Evolutionary conservation across 2,888 invertebrate species (phyloP), one percentile per base, ranked within the genome.

Genomic region (Harpagoxenus sublaevis): DNA sequence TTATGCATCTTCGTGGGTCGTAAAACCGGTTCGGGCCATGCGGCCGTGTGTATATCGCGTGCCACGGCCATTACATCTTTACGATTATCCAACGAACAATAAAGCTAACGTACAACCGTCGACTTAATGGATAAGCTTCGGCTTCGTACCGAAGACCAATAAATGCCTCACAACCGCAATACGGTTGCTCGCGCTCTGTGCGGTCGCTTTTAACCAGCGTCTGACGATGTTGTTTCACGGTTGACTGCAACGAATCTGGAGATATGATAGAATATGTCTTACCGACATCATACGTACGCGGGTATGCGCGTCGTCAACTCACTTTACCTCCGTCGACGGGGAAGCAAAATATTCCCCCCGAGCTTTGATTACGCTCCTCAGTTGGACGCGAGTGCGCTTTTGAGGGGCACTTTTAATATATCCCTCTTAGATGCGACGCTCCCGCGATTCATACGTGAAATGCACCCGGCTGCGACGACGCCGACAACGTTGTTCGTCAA

Each of bases 1-100:
- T 84, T 86, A 78, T 82, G 86, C 84, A 88, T 88, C 86, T 68
- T 86, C 65, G 74, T 73, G 75, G 63, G 10, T 83, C 83, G 57
- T 82, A 88, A 42, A 87, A 86, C 83, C 15, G 70, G 86, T 70
- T 77, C 66, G 81, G 63, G 39, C 48, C 48, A 18, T 4, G 35
- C 35, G 53, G 51, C 3, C 35, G 42, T 18, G 15, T 28, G 1
- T n/a, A 48, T 45, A 70, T 48, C 35, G 60, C 57, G 31, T 66
- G 28, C 57, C 57, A 55, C 51, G 60, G 62, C 79, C 74, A 66
- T 84, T 79, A 31, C 42, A 53, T 55, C 79, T 84, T 89, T 83
- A 86, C 57, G 62, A 62, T 86, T 84, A 74, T 86, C 65, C 81
- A n/a, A 79, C 18, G 70, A 42, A 84, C 70, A 73, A 73, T 81